Conservation (phyloP, 2,888 invertebrate genomes). For the Spodoptera exigua region DNA sequence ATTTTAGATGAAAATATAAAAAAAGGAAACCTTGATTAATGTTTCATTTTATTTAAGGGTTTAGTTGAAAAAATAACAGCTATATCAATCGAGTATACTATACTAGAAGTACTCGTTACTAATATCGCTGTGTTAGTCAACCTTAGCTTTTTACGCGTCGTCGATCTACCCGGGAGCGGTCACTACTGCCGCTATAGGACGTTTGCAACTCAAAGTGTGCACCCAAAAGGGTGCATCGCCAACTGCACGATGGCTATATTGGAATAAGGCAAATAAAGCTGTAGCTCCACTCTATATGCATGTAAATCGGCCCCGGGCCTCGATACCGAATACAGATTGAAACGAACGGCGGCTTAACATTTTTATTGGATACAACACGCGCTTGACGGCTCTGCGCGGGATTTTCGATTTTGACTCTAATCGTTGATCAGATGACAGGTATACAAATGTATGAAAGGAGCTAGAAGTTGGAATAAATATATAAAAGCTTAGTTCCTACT, state of each 20-base stretch:
- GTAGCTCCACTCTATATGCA: slow-evolving; percentile 76
- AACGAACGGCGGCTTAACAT: slow-evolving; percentile 79
- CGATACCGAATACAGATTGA: slow-evolving; percentile 81
- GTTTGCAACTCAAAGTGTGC: slow-evolving; percentile 68
- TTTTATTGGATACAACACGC: slow-evolving; percentile 76
- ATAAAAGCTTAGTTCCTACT: too few relatives aligned
- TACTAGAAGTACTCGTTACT: not conserved
- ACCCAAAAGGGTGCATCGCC: slow-evolving; percentile 61
- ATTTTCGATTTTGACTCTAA: slow-evolving; percentile 34
- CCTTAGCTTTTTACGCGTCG: slow-evolving; percentile 27
- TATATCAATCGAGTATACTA: too few relatives aligned
- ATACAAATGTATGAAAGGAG: too few relatives aligned
- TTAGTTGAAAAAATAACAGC: too few relatives aligned
- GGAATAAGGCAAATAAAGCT: slow-evolving; percentile 77
- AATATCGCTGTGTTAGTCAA: slow-evolving; percentile 9
- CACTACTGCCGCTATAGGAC: slow-evolving; percentile 33
- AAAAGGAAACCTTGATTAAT: too few relatives aligned
- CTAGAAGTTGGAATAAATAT: too few relatives aligned
- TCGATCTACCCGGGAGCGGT: slow-evolving; percentile 47
- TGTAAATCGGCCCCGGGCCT: slow-evolving; percentile 79
- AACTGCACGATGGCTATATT: slow-evolving; percentile 69
- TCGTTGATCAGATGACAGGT: slow-evolving; percentile 24
- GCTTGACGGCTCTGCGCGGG: slow-evolving; percentile 45
- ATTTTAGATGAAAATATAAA: too few relatives aligned
- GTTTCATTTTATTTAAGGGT: too few relatives aligned